These are phyloP conservation scores for Oryzias celebensis DNA, from an alignment of 2,113 vertebrate genomes.

Conservation along the genomic window DNA sequence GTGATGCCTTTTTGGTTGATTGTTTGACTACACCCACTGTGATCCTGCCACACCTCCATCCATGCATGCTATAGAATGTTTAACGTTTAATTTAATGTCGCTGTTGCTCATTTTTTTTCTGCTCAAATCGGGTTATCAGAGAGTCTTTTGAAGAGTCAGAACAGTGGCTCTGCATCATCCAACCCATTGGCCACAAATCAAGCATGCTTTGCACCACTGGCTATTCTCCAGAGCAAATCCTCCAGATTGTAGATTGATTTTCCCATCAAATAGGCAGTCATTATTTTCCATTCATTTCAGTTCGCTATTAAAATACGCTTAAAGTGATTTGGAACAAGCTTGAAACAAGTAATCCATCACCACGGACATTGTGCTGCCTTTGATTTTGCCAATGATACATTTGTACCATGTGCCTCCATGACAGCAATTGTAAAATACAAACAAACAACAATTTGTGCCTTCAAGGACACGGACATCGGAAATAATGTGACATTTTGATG, in stretches of 20 bases:
- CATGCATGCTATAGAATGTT: slow-evolving; percentile 29
- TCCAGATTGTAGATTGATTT: slow-evolving; percentile 49
- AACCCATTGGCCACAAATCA: slow-evolving; percentile 37
- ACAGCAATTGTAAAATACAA: slow-evolving; percentile 16
- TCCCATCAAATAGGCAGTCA: slow-evolving; percentile 31
- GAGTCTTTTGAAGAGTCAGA: slow-evolving; percentile 30
- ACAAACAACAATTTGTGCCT: neutral
- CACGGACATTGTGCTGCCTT: slow-evolving; percentile 13
- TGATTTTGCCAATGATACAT: slow-evolving; percentile 31
- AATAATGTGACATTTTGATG: slow-evolving; percentile 1
- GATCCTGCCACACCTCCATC: slow-evolving; percentile 40
- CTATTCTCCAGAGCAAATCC: slow-evolving; percentile 43
- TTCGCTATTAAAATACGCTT: slow-evolving; percentile 32
- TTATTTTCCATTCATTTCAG: slow-evolving; percentile 51
- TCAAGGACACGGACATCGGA: slow-evolving; percentile 15
- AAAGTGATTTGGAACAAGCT: slow-evolving; percentile 37
- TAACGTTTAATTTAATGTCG: slow-evolving; percentile 16
- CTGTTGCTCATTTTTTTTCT: slow-evolving; percentile 18
- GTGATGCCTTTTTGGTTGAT: slow-evolving; percentile 32
- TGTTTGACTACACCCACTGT: slow-evolving; percentile 38
- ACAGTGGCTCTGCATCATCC: slow-evolving; percentile 40
- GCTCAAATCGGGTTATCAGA: slow-evolving; percentile 20
- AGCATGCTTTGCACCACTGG: slow-evolving; percentile 31
- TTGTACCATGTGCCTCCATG: slow-evolving; percentile 11
- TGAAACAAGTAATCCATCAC: slow-evolving; percentile 52